Base-by-base conservation (phyloP, 2,888 invertebrate species). In the Anarsia innoxiella region DNA sequence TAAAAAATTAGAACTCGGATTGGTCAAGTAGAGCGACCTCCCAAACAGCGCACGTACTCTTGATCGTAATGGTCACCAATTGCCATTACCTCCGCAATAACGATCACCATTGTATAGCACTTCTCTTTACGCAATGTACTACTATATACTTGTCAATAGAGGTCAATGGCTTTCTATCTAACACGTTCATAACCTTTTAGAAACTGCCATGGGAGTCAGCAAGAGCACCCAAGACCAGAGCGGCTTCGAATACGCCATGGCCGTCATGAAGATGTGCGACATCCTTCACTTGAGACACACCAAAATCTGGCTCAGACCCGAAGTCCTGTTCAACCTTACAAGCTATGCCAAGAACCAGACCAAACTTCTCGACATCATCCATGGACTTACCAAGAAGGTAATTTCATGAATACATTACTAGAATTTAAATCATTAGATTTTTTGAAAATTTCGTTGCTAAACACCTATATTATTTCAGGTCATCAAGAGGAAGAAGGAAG, bases 251-350 rank as follows among this genome's bases (percentile, higher is more conserved):
- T 94, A 94, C 54, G 94, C 94, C 1, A 90, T 93, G 89, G 94
- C 94, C 44, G 94, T 94, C 2, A 94, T 94, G 93, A 93, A 94
- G 63, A 93, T 94, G 93, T 93, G 93, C 56, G 93, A 93, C 54
- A 94, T 94, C 51, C 87, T 94, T 0, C 94, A 94, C 59, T 75
- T 93, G 43, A 90, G 94, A 51, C 94, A 94, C 54, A 92, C 93
- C 16, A 92, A 91, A 70, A 73, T 93, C 36, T 93, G 93, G 89
- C 77, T 94, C 38, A 87, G 93, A 59, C 91, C 92, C 6, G 93
- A 94, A 58, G 77, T 92, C 59, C 72, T 94, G 3, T 94, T 94
- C 77, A 91, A 91, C 51, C 77, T 93, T 25, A 91, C 93, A 2
- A 89, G 89, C 42, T 90, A 93, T 71, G 91, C 91, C 38, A 90